Conservation (phyloP, 2,113 vertebrate genomes). For the Geococcyx californianus region DNA sequence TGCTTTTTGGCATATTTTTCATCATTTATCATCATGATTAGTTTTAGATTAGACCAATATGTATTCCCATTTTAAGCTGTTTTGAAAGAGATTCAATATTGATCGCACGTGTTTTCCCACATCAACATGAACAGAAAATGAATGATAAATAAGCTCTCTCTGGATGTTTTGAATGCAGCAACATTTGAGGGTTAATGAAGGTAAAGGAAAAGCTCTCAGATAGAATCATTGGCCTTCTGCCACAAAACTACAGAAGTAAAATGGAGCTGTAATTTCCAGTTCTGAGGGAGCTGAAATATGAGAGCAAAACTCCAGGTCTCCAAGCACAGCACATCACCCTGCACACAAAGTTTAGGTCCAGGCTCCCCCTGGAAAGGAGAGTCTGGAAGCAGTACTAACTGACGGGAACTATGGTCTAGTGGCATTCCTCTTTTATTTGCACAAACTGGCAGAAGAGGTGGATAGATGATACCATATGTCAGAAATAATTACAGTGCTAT, state of each 20-base stretch:
- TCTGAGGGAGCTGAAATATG: not conserved
- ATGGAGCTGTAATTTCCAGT: conserved; percentile 19
- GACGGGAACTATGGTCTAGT: not conserved
- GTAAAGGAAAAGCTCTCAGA: conserved; percentile 47
- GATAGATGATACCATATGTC: conserved; percentile 56
- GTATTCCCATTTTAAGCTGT: conserved; percentile 54
- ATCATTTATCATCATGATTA: conserved; percentile 55
- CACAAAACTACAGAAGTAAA: conserved; percentile 44
- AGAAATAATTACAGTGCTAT: conserved; percentile 60
- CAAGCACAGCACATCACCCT: not conserved
- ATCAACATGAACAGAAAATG: conserved; percentile 54
- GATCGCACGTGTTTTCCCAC: conserved; percentile 66
- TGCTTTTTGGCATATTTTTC: conserved; percentile 48
- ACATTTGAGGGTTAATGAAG: conserved; percentile 66
- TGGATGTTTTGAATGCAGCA: conserved; percentile 42
- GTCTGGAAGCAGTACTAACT: not conserved
- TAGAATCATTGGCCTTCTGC: conserved; percentile 50
- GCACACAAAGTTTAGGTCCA: not conserved
- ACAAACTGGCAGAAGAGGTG: conserved; percentile 36
- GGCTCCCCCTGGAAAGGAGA: not conserved
- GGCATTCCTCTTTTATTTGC: not conserved
- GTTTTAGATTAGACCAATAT: conserved; percentile 56
- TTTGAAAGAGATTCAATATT: conserved; percentile 57
- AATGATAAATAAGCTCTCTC: conserved; percentile 51
- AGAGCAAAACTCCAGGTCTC: not conserved